A percentile compares a stretch with the other conserved stretches of the same genome.
Evolutionary conservation across 2,888 invertebrate genomes (phyloP).

Genomic region (Cantharis lateralis): DNA sequence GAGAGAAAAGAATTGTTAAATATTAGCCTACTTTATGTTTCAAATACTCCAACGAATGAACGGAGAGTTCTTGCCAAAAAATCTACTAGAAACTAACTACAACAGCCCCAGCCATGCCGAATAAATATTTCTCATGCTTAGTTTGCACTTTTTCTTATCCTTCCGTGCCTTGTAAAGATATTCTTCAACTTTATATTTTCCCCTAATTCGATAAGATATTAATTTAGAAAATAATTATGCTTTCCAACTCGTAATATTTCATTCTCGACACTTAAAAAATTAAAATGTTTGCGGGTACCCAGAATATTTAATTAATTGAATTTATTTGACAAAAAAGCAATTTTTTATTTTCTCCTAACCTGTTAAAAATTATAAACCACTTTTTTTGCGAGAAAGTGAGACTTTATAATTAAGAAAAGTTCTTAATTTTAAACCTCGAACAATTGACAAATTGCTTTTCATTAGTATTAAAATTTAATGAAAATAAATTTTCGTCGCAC

Average conservation of each 20-base stretch:
- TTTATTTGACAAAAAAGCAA: conserved; percentile 12
- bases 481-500: background rate
- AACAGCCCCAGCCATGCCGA: conserved; percentile 32
- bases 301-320: background rate
- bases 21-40: conserved; percentile 32
- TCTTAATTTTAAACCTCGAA: background rate
- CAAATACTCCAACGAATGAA: conserved; percentile 30
- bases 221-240: conserved; percentile 11
- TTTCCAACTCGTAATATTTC: background rate
- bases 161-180: conserved; percentile 2
- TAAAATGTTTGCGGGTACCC: background rate
- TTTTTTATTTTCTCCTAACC: conserved; percentile 33
- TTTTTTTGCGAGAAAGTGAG: background rate
- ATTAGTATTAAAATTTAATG: background rate
- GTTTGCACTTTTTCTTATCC: conserved; percentile 31
- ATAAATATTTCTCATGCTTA: conserved; percentile 34
- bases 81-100: conserved; percentile 12
- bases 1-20: conserved; percentile 44
- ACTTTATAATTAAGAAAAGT: background rate
- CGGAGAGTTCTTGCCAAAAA: conserved; percentile 30
- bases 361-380: conserved; percentile 31
- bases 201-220: conserved; percentile 12
- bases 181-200: conserved; percentile 2
- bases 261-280: background rate
- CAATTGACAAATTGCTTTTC: background rate